Conservation (phyloP, 2,888 invertebrate genomes). For the Athripsodes cinereus region DNA sequence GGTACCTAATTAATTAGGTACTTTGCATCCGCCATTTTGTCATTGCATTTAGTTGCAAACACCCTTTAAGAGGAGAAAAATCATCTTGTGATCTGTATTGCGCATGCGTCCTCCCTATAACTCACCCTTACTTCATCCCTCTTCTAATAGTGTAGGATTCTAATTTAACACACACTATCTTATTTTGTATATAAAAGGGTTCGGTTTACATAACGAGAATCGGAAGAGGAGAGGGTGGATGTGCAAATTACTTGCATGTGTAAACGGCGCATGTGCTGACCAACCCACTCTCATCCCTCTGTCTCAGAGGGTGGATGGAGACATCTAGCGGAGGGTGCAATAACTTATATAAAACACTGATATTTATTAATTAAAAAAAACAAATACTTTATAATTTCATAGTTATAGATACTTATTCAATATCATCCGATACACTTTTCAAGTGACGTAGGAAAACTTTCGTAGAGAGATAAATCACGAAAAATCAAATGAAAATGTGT, state of each 20-base stretch:
- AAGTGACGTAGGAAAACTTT: too few relatives aligned
- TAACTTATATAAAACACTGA: conserved; percentile 9
- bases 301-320: conserved; percentile 3
- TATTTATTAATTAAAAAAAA: neutral
- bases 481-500: neutral
- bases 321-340: conserved; percentile 13
- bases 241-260: conserved; percentile 15
- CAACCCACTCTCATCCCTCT: conserved; percentile 10
- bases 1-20: conserved; percentile 11
- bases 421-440: neutral
- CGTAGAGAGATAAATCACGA: too few relatives aligned
- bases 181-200: conserved; percentile 27
- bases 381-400: neutral
- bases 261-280: conserved; percentile 16
- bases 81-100: neutral
- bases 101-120: conserved; percentile 7
- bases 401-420: neutral
- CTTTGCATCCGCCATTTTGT: conserved; percentile 26
- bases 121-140: conserved; percentile 14
- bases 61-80: conserved; percentile 3
- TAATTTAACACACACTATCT: conserved; percentile 25
- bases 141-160: conserved; percentile 15
- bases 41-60: conserved; percentile 21
- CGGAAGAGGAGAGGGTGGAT: conserved; percentile 19
- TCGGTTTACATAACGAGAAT: conserved; percentile 24